Base-by-base conservation (phyloP, 92 coral and sea anemone species). In the Porites cylindrica region DNA sequence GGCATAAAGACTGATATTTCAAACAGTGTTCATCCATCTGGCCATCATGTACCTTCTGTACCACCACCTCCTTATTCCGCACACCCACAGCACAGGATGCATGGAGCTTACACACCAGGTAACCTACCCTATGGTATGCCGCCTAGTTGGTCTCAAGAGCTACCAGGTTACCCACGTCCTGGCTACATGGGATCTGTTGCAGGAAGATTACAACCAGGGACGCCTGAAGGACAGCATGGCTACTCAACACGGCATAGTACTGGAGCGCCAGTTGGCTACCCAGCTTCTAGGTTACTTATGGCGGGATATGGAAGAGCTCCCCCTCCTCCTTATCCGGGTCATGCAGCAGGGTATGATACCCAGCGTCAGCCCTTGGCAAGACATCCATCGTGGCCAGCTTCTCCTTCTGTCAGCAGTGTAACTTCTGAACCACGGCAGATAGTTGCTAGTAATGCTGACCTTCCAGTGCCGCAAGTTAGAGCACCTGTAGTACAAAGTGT, bases 281-380 rank as follows among this genome's bases (percentile, higher is more conserved):
- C 88, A 23, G 68, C 84, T 13, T 59, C 90, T 12, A 75, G 87
- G 67, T 53, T 85, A 50, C 83, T 76, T 50, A 29, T 77, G 68
- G 59, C 77, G 47, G 95, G 93, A 47, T 81, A 80, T 21, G 76
- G 94, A 19, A 90, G 91, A 83, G 86, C 94, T 62, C 98, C 98
- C 68, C 93, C 91, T 19, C 98, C 96, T 17, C 94, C 95, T 8
- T 92, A 92, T 72, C 95, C 95, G 29, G 95, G 95, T n/a, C 95
- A 86, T 60, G 71, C 75, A 21, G 78, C 82, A 56, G 88, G 82
- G 18, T 68, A 65, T 62, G 91, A 81, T 69, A 66, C 80, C 5
- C 77, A 84, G 75, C 92, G 82, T 32, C 93, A 89, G 20, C 87
- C 85, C 8, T 12, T 74, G 43, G 47, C 87, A 50, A 43, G 63